A percentile compares a stretch with the other conserved stretches of the same genome.
Evolutionary conservation across 2,113 vertebrate genomes (phyloP).

Genomic region (Chloebia gouldiae): DNA sequence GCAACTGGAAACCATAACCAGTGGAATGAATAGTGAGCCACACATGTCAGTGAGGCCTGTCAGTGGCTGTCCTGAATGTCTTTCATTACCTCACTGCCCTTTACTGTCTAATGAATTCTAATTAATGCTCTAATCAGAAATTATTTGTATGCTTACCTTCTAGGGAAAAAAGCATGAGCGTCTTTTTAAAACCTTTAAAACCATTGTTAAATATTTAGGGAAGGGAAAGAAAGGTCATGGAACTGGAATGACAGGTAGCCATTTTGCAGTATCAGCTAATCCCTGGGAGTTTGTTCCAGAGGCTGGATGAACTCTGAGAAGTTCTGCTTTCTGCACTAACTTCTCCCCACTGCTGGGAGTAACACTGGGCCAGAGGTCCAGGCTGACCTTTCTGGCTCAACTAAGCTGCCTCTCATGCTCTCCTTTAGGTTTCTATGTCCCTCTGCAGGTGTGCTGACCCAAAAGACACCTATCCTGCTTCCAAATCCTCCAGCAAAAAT

Average conservation of each 20-base stretch:
- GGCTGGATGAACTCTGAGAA: neutral
- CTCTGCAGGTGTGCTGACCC: neutral
- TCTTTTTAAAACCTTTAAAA: neutral
- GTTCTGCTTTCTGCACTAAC: neutral
- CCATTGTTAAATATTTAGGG: neutral
- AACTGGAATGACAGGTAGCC: neutral
- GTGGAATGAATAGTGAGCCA: neutral
- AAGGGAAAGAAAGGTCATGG: neutral
- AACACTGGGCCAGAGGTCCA: neutral
- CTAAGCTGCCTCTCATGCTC: neutral
- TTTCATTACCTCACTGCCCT: neutral
- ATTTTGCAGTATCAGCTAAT: neutral
- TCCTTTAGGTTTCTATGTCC: neutral
- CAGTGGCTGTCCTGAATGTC: neutral
- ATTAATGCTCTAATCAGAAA: neutral
- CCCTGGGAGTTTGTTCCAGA: neutral
- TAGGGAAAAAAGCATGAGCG: neutral
- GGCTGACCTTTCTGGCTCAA: neutral
- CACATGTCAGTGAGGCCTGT: neutral
- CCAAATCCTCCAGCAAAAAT: neutral
- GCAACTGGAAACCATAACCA: neutral
- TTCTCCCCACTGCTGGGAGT: neutral
- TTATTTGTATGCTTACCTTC: neutral
- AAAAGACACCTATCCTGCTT: neutral
- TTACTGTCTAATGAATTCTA: neutral